A percentile compares a stretch with the other conserved stretches of the same genome.
These are phyloP conservation scores for Dione vanillae DNA, from an alignment of 2,888 invertebrate genomes.

Conservation along the genomic window DNA sequence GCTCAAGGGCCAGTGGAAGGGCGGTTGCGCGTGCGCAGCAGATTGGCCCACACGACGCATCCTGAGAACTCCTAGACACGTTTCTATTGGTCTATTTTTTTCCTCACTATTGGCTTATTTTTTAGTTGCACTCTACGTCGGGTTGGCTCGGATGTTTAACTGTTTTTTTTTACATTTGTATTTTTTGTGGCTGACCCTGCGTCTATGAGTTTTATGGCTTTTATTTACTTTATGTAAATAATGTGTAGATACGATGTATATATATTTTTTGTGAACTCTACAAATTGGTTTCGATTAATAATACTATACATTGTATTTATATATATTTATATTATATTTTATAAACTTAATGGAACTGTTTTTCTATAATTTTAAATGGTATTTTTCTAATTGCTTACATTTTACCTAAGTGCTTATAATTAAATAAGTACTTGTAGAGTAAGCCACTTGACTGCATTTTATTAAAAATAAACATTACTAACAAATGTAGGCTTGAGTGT, in stretches of 20 bases:
- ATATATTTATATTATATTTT: too few relatives aligned
- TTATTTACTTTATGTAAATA: slow-evolving; percentile 1
- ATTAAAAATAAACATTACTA: slow-evolving; percentile 8
- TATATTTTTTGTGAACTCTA: background rate
- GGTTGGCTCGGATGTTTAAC: slow-evolving; percentile 30
- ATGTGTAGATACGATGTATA: background rate
- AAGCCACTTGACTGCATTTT: slow-evolving; percentile 10
- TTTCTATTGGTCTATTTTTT: slow-evolving; percentile 50
- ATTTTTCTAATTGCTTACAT: too few relatives aligned
- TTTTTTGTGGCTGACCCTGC: slow-evolving; percentile 4
- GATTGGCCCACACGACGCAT: slow-evolving; percentile 49
- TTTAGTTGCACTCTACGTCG: slow-evolving; percentile 35
- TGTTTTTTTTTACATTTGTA: slow-evolving; percentile 16
- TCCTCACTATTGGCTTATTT: slow-evolving; percentile 42
- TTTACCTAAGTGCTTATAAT: background rate
- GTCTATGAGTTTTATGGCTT: slow-evolving; percentile 11
- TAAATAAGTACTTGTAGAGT: background rate
- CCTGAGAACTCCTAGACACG: slow-evolving; percentile 50
- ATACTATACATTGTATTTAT: background rate
- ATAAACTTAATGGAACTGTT: too few relatives aligned
- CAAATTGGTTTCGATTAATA: background rate
- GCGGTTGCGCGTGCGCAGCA: slow-evolving; percentile 50
- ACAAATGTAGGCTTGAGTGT: slow-evolving; percentile 20
- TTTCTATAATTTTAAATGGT: too few relatives aligned
- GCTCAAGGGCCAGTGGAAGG: slow-evolving; percentile 42